Conservation (phyloP, 2,113 vertebrate species). For the Andinoacara biseriatus region DNA sequence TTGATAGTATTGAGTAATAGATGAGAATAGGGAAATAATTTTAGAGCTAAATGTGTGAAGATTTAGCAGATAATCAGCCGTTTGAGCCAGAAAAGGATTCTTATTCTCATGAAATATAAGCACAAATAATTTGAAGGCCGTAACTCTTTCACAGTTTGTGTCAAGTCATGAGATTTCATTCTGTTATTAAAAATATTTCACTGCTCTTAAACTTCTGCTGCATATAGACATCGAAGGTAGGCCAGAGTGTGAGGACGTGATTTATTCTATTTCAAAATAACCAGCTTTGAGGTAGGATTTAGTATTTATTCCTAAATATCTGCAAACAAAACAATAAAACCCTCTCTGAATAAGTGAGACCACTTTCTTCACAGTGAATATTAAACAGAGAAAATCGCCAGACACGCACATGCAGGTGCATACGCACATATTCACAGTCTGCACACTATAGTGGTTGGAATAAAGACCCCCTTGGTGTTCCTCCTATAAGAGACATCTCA, state of each 20-base stretch:
- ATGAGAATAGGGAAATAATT: neutral
- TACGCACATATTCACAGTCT: neutral
- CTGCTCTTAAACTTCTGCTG: neutral
- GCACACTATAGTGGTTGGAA: conserved; percentile 11
- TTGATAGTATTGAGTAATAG: neutral
- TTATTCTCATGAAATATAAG: neutral
- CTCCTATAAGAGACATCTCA: conserved; percentile 55
- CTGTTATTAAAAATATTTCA: neutral
- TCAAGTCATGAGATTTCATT: neutral
- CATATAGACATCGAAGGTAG: neutral
- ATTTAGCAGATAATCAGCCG: neutral
- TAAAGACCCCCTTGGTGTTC: conserved; percentile 21
- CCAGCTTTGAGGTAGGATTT: neutral
- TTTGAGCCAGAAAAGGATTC: neutral
- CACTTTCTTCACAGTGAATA: neutral
- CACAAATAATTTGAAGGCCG: neutral
- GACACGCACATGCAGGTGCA: neutral
- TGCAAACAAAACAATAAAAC: neutral
- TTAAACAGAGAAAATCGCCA: neutral
- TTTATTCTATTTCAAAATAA: neutral
- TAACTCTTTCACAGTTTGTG: neutral
- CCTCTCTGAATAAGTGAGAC: neutral
- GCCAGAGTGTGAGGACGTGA: neutral
- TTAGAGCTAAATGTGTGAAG: neutral
- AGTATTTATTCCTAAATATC: neutral